Evolutionary conservation across 2,888 invertebrate genomes (phyloP).

Genomic region (Drosophila greeni): DNA sequence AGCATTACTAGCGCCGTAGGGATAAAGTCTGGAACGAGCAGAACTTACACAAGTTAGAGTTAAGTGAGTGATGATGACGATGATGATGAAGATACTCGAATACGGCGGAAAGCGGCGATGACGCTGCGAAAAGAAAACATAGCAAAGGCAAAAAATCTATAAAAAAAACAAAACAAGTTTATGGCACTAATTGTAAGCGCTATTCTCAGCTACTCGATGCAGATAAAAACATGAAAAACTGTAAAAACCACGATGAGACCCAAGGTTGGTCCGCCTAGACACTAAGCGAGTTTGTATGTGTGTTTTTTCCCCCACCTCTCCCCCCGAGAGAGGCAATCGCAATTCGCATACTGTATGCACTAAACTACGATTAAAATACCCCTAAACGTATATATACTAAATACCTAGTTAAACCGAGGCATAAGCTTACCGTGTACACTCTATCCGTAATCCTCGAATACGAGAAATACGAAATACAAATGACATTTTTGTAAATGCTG

Average conservation of each 20-base stretch:
- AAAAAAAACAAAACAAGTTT: conserved; percentile 45
- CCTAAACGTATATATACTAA: conserved; percentile 26
- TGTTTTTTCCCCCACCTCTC: conserved; percentile 42
- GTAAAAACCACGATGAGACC: conserved; percentile 39
- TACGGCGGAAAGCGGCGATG: conserved; percentile 48
- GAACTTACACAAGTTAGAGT: conserved; percentile 36
- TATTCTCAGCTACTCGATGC: conserved; percentile 39
- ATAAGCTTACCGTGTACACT: conserved; percentile 58
- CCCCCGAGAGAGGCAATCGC: conserved; percentile 42
- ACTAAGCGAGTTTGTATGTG: conserved; percentile 49
- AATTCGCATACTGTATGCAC: conserved; percentile 65
- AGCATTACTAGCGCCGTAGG: conserved; percentile 73
- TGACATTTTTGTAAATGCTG: conserved; percentile 56
- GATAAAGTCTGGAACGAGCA: conserved; percentile 9
- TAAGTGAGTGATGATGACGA: conserved; percentile 17
- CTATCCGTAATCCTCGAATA: conserved; percentile 47
- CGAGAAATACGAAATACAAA: conserved; percentile 59
- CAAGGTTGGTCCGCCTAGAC: conserved; percentile 36
- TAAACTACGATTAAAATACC: conserved; percentile 57
- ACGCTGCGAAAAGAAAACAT: conserved; percentile 47
- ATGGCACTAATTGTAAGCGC: conserved; percentile 55
- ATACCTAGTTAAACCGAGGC: conserved; percentile 53
- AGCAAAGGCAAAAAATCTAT: conserved; percentile 43
- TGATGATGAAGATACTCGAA: conserved; percentile 64
- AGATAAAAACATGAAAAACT: conserved; percentile 40